A percentile compares a stretch with the other conserved stretches of the same genome.
Conservation (phyloP, 2,113 vertebrate species). For the Rhegmatorhina hoffmannsi region DNA sequence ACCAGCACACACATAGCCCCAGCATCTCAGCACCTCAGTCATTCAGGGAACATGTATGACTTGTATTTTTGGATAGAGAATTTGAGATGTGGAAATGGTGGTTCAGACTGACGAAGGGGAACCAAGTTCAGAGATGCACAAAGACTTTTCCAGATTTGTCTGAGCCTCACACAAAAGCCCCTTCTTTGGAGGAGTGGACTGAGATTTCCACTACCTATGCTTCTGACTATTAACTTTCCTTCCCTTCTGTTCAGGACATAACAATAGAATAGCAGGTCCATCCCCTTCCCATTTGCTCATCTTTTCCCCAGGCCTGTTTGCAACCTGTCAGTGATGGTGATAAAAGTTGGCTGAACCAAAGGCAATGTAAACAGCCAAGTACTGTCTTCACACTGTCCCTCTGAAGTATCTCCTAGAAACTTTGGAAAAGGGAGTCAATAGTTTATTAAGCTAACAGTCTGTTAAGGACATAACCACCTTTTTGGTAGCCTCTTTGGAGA, state of each 20-base stretch:
- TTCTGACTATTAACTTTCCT: not conserved
- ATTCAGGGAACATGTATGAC: not conserved
- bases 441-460: not conserved
- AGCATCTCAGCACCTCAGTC: not conserved
- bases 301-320: not conserved
- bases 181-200: not conserved
- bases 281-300: not conserved
- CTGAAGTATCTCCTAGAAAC: not conserved
- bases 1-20: accelerated
- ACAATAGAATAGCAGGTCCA: accelerated
- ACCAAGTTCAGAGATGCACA: not conserved
- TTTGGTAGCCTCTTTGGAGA: not conserved
- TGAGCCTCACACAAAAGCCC: not conserved
- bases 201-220: not conserved
- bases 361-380: not conserved
- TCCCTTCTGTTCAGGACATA: not conserved
- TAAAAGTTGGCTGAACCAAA: not conserved
- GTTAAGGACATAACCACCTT: not conserved
- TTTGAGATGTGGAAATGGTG: not conserved
- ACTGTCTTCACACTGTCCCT: not conserved
- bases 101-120: not conserved
- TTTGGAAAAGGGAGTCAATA: not conserved
- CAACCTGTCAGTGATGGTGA: not conserved
- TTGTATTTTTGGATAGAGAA: not conserved
- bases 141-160: not conserved